Conservation (phyloP, 2,888 invertebrate genomes). For the Pocota personata region DNA sequence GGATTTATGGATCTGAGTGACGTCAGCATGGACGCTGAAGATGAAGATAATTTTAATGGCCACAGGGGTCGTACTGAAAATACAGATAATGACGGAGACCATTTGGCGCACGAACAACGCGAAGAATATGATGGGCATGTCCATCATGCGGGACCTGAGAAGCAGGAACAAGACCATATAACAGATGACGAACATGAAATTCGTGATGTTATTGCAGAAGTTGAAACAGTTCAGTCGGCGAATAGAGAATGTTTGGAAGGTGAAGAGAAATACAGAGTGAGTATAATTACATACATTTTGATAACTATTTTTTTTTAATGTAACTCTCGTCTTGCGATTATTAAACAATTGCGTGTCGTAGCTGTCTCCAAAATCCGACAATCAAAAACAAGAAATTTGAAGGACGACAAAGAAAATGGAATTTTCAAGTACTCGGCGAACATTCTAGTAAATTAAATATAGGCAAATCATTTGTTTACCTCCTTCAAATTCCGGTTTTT, state of each 20-base stretch:
- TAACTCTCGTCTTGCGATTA: too few species aligned
- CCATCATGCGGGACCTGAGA: slow-evolving; percentile 7
- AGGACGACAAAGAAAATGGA: too few species aligned
- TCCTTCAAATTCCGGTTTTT: too few species aligned
- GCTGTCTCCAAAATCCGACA: too few species aligned
- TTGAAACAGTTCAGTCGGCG: slow-evolving; percentile 79
- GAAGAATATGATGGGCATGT: slow-evolving; percentile 38
- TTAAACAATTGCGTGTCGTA: too few species aligned
- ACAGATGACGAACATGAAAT: slow-evolving; percentile 76
- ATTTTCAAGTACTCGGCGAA: too few species aligned
- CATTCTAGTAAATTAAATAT: too few species aligned
- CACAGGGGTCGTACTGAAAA: slow-evolving; percentile 12
- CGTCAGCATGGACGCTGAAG: slow-evolving; percentile 89
- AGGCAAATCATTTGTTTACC: too few species aligned
- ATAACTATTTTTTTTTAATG: too few species aligned
- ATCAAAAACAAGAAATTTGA: too few species aligned
- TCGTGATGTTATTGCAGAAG: slow-evolving; percentile 77
- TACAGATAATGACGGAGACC: slow-evolving; percentile 13
- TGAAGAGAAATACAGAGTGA: slow-evolving; percentile 84
- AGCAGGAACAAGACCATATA: neutral
- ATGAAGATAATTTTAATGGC: slow-evolving; percentile 80
- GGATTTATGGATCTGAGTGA: slow-evolving; percentile 87
- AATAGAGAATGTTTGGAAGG: slow-evolving; percentile 83
- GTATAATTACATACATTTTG: slow-evolving; percentile 57
- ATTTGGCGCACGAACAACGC: slow-evolving; percentile 17